Evolutionary conservation across 2,113 vertebrate genomes (phyloP), one percentile per base, ranked within the genome.

Genomic region (Gavia stellata): DNA sequence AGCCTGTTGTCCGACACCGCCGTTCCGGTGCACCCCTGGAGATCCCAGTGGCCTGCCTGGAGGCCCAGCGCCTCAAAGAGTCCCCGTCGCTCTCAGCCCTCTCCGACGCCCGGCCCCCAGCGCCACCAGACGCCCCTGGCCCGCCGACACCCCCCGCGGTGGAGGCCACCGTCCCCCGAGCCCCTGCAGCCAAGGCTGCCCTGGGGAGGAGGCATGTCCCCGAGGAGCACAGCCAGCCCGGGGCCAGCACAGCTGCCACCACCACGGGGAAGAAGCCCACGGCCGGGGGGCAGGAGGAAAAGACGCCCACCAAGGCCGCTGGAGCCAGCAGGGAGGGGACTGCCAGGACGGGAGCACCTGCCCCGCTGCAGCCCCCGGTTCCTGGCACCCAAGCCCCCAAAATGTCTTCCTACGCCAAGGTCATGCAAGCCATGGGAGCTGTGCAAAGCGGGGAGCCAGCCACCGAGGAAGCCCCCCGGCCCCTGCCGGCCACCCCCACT

Each of bases 21-120:
- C 98, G 99, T 4, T 99, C 98, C 0, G 99, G 99, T 3, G 99
- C 99, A 0, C 99, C 99, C 13, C 92, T 99, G 8, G 99, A 99
- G 97, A 99, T 99, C 80, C 99, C 99, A 0, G 49, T 99, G 90
- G 98, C 99, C 38, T 98, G 97, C 29, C 75, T 99, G 17, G 99
- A 99, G 89, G 97, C 99, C 73, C 98, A 98, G 65, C 95, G 95
- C 45, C 97, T 99, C 7, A 99, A 99, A 80, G 99, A 99, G 90
- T 99, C 99, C 9, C 98, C 99, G 19, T 99, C 99, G 1, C 98
- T 99, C 98, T 99, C 99, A 6, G 96, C 98, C 44, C 98, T 99
- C 52, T 98, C 98, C 2, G 99, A 99, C 6, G 97, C 98, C 29
- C 98, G 98, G 31, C 98, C 98, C 9, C 88, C 98, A 10, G 98